These are phyloP conservation scores for zebrafish (Danio rerio) DNA, from an alignment of 2,113 vertebrate species.

Conservation along the genomic window DNA sequence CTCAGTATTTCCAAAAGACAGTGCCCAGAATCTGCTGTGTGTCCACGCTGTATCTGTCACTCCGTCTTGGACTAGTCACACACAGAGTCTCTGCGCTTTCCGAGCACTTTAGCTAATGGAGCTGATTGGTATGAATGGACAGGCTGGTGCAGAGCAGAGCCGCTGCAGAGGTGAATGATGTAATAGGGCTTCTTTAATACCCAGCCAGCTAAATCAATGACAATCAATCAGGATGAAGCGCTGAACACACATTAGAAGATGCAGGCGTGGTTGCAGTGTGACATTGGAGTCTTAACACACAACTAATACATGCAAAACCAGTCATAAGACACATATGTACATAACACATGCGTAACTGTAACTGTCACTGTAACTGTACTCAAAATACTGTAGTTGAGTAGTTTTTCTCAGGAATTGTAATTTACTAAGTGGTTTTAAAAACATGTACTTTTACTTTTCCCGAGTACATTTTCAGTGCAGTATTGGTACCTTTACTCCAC, in stretches of 20 bases:
- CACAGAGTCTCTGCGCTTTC: conserved; percentile 37
- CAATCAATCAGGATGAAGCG: conserved; percentile 36
- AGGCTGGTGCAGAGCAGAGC: conserved; percentile 34
- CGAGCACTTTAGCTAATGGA: conserved; percentile 58
- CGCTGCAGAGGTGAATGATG: conserved; percentile 45
- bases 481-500: too few relatives aligned
- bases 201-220: conserved; percentile 36
- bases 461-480: too few relatives aligned
- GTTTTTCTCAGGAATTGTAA: too few relatives aligned
- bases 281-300: not conserved
- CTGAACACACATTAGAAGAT: conserved; percentile 24
- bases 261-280: not conserved
- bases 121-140: conserved; percentile 42
- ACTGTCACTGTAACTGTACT: too few relatives aligned
- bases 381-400: too few relatives aligned
- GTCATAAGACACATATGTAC: not conserved
- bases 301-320: conserved; percentile 17
- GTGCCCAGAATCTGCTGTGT: conserved; percentile 12
- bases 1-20: conserved; percentile 13
- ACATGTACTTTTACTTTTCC: too few relatives aligned
- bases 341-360: not conserved
- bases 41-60: conserved; percentile 42
- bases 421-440: too few relatives aligned
- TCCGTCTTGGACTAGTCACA: conserved; percentile 30
- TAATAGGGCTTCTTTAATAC: conserved; percentile 40